Evolutionary conservation across 2,888 invertebrate genomes (phyloP).

Genomic region (Perdita meconis): DNA sequence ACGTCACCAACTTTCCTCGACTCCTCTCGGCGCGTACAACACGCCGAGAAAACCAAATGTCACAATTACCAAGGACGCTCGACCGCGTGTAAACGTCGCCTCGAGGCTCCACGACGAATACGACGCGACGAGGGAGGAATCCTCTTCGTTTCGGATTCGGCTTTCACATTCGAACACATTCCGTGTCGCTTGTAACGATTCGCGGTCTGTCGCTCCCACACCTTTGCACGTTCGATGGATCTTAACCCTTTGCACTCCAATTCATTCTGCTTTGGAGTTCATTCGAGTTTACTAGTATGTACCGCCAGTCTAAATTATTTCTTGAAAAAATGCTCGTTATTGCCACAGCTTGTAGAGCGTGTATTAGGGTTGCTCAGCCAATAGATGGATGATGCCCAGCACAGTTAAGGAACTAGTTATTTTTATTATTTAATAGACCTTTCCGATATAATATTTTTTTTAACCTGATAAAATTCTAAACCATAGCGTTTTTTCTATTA

Average conservation of each 20-base stretch:
- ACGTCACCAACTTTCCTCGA: slow-evolving; percentile 73
- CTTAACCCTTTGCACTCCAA: no score
- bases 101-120: slow-evolving; percentile 26
- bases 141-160: slow-evolving; percentile 42
- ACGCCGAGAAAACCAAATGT: slow-evolving; percentile 72
- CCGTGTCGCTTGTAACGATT: slow-evolving; percentile 10
- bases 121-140: slow-evolving; percentile 54
- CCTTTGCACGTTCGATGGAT: slow-evolving; percentile 12
- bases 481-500: no score
- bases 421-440: no score
- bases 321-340: no score
- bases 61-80: slow-evolving; percentile 75
- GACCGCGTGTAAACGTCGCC: slow-evolving; percentile 53
- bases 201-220: slow-evolving; percentile 7
- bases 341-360: no score
- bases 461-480: no score
- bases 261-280: no score
- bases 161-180: slow-evolving; percentile 60
- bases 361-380: no score
- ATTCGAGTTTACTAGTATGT: no score
- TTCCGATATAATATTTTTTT: no score
- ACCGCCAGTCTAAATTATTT: slow-evolving; percentile 12
- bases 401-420: no score
- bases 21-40: slow-evolving; percentile 46
- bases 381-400: no score